Evolutionary conservation across 1,140 invertebrate genomes (phyloP).

Genomic region (Lepidotrigona ventralis): DNA sequence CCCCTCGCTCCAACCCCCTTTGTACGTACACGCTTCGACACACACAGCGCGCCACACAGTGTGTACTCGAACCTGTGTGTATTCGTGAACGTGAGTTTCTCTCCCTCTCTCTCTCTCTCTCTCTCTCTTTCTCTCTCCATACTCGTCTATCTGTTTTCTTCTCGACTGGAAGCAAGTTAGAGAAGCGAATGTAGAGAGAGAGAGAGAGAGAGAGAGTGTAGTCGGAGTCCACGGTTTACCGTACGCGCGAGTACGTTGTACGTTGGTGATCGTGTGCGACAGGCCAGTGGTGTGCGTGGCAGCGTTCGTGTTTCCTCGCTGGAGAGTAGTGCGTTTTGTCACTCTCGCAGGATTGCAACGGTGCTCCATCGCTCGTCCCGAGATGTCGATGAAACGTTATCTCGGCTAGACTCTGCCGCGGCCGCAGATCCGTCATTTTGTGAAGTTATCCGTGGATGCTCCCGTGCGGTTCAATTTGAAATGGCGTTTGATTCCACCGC

Average conservation of each 20-base stretch:
- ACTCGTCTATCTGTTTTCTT: constrained; percentile 13
- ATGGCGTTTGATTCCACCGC: constrained; percentile 46
- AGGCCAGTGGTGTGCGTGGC: constrained; percentile 31
- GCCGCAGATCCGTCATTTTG: not conserved
- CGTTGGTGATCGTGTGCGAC: constrained; percentile 1
- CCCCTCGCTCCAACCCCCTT: constrained; percentile 13
- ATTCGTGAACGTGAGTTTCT: constrained; percentile 14
- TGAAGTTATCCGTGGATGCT: not conserved
- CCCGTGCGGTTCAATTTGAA: not conserved
- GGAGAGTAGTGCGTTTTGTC: constrained; percentile 36
- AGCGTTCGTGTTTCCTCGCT: constrained; percentile 28
- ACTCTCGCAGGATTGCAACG: constrained; percentile 29
- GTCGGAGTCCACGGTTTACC: constrained; percentile 22
- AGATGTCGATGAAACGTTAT: constrained; percentile 1
- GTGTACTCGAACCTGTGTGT: not conserved
- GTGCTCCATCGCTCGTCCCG: not conserved
- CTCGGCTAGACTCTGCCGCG: not conserved
- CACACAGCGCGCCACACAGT: not conserved
- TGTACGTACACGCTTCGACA: not conserved
- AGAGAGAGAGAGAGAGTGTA: not conserved
- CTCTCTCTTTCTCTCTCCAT: constrained; percentile 30
- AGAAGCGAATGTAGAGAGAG: constrained; percentile 28
- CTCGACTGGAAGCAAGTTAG: constrained; percentile 21
- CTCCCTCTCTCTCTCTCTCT: constrained; percentile 42
- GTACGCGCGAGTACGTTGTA: constrained; percentile 33